Conservation (phyloP, 30 jellyfish, hydroid and myxozoan species). For the Turritopsis rubra region DNA sequence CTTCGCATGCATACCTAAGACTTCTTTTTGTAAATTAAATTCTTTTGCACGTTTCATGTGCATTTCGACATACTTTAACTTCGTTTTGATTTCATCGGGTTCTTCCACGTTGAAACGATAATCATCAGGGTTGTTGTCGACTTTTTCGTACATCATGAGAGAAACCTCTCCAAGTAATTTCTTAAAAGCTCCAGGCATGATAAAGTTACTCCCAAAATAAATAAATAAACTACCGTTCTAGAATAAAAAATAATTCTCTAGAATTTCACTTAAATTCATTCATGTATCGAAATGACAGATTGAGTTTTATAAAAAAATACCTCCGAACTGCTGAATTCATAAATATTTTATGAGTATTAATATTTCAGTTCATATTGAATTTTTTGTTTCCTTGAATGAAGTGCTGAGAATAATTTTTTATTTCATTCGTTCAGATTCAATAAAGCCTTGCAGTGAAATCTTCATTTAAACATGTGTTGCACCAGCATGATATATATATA, state of each 20-base stretch:
- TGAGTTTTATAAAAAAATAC: too few relatives aligned
- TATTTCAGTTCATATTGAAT: background rate
- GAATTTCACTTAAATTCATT: too few relatives aligned
- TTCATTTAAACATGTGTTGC: too few relatives aligned
- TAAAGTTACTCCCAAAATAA: too few relatives aligned
- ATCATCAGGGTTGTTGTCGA: slow-evolving; percentile 83
- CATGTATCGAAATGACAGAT: too few relatives aligned
- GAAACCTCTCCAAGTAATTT: slow-evolving; percentile 76
- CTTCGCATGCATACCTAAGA: slow-evolving; percentile 6
- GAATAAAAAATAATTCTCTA: background rate
- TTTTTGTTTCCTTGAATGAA: background rate
- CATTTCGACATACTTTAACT: slow-evolving; percentile 54
- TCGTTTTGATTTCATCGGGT: slow-evolving; percentile 28
- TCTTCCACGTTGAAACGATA: slow-evolving; percentile 40
- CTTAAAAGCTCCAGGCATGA: slow-evolving; percentile 31
- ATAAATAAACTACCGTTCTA: background rate
- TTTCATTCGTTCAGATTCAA: background rate
- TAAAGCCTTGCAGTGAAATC: background rate
- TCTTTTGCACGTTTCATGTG: slow-evolving; percentile 33
- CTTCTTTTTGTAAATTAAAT: slow-evolving; percentile 15
- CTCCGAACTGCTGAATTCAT: too few relatives aligned
- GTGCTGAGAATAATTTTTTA: background rate
- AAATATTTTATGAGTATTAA: background rate
- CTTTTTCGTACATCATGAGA: slow-evolving; percentile 58
- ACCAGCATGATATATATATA: background rate